Evolutionary conservation across 1,140 invertebrate species (phyloP).

Genomic region (Drosophila ercepeae): DNA sequence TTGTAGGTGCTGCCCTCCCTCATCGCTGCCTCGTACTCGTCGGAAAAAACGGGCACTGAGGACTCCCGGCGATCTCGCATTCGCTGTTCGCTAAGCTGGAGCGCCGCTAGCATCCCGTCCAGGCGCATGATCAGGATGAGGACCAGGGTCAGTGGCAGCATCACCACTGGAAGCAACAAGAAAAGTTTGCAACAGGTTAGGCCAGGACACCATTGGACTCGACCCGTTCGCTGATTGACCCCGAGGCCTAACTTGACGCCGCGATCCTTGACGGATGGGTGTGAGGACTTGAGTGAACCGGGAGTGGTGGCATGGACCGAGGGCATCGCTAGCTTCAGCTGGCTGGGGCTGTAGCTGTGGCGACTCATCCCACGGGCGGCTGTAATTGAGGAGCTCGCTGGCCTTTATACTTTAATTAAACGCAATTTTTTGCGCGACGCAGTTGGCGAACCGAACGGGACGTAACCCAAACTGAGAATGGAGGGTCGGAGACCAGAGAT

Average conservation of each 20-base stretch:
- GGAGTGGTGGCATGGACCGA: slow-evolving; percentile 46
- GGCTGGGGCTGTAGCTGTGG: slow-evolving; percentile 32
- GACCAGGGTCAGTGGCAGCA: slow-evolving; percentile 78
- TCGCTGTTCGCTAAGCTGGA: slow-evolving; percentile 54
- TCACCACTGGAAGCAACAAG: slow-evolving; percentile 77
- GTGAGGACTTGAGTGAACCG: neutral
- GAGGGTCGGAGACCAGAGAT: slow-evolving; percentile 21
- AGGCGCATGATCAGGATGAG: slow-evolving; percentile 76
- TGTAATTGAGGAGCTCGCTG: slow-evolving; percentile 52
- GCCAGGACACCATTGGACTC: slow-evolving; percentile 82
- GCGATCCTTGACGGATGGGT: neutral
- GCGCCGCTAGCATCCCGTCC: slow-evolving; percentile 74
- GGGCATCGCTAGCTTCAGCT: slow-evolving; percentile 63
- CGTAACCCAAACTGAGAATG: slow-evolving; percentile 37
- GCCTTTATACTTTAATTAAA: slow-evolving; percentile 80
- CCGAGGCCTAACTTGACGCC: slow-evolving; percentile 67
- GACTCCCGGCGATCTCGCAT: slow-evolving; percentile 40
- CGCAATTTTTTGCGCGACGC: slow-evolving; percentile 69
- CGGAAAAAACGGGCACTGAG: slow-evolving; percentile 27
- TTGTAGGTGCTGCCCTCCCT: slow-evolving; percentile 59
- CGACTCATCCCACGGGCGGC: slow-evolving; percentile 62
- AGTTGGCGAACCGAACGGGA: slow-evolving; percentile 55
- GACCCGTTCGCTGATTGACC: slow-evolving; percentile 76
- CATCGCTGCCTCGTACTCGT: slow-evolving; percentile 52
- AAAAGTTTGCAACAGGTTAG: slow-evolving; percentile 79